Conservation (phyloP, 1,140 invertebrate genomes). For the Eriocheir sinensis region DNA sequence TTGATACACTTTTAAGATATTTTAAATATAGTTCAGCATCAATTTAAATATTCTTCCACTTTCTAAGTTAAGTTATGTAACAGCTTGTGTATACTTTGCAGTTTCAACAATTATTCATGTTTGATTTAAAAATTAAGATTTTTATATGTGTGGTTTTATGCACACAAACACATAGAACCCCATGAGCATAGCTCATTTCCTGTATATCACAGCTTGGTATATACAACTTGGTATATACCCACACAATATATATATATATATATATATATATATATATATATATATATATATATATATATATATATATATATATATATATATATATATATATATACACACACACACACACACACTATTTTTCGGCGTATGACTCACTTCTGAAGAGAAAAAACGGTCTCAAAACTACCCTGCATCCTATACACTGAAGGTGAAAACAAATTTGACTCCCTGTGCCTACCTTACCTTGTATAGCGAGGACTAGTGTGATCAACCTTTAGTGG, state of each 20-base stretch:
- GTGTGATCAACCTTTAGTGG: too few species aligned
- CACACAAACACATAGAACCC: too few species aligned
- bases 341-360: too few species aligned
- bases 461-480: too few species aligned
- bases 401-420: too few species aligned
- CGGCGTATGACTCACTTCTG: too few species aligned
- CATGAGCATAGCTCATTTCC: too few species aligned
- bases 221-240: background rate
- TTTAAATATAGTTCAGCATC: background rate
- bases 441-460: too few species aligned
- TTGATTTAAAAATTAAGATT: constrained; percentile 3
- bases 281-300: constrained; percentile 45
- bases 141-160: background rate
- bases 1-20: background rate
- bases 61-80: background rate
- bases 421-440: too few species aligned
- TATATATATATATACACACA: constrained; percentile 46
- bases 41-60: background rate
- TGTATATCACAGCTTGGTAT: too few species aligned
- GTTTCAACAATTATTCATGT: too few species aligned
- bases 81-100: background rate
- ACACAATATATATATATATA: background rate
- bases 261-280: constrained; percentile 28
- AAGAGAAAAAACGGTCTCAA: too few species aligned
- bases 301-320: constrained; percentile 46